These are phyloP conservation scores for Pardalotus punctatus DNA, from an alignment of 2,113 vertebrate species.

Conservation along the genomic window DNA sequence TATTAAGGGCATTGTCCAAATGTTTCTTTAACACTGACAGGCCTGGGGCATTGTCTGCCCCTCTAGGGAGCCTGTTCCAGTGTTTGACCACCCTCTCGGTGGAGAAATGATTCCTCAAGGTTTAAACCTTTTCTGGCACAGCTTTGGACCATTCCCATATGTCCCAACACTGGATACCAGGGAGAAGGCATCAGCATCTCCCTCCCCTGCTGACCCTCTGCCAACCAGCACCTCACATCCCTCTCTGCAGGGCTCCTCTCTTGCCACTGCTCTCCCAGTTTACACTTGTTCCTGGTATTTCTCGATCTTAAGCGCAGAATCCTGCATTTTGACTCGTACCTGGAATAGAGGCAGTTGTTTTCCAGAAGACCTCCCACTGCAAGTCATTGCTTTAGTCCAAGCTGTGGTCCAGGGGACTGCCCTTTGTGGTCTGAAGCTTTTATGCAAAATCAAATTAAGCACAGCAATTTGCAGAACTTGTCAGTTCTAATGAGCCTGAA, in stretches of 20 bases:
- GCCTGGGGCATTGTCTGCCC: fast-evolving
- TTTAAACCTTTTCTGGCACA: background rate
- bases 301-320: background rate
- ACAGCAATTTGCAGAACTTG: background rate
- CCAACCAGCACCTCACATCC: background rate
- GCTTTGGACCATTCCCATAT: background rate
- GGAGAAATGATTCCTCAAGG: background rate
- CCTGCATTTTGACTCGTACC: background rate
- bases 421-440: background rate
- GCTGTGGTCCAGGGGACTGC: background rate
- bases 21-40: background rate
- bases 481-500: background rate
- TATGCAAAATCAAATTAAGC: background rate
- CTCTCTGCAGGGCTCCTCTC: background rate
- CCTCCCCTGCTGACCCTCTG: background rate
- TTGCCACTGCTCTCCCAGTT: background rate
- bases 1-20: background rate
- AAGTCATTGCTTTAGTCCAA: background rate
- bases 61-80: background rate
- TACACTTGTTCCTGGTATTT: background rate
- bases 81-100: background rate
- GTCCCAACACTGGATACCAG: background rate
- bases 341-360: background rate
- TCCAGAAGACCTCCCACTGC: background rate
- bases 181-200: background rate